Percentiles rank a stretch among this genome's conserved stretches.
Conservation (phyloP, 2,113 vertebrate genomes). For the Orthonyx spaldingii region DNA sequence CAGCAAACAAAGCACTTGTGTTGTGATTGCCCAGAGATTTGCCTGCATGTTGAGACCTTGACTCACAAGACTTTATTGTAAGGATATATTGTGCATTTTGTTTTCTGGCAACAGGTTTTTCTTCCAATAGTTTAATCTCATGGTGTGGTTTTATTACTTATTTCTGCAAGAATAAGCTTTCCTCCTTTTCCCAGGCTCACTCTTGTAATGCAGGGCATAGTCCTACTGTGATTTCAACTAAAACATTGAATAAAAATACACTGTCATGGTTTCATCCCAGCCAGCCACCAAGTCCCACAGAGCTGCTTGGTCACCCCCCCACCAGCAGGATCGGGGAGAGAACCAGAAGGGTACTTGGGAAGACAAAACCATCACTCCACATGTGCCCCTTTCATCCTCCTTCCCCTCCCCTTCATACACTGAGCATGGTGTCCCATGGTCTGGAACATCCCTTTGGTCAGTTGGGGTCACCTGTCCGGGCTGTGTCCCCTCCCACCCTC, state of each 20-base stretch:
- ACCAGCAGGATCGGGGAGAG: not conserved
- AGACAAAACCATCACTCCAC: not conserved
- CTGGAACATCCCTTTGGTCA: not conserved
- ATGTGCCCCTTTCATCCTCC: not conserved
- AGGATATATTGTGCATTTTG: not conserved
- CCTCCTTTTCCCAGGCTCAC: not conserved
- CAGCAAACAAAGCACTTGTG: not conserved
- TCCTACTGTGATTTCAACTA: not conserved
- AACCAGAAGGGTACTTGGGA: not conserved
- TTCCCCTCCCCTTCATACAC: not conserved
- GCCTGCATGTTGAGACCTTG: not conserved
- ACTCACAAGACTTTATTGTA: not conserved
- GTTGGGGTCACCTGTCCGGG: rapidly evolving
- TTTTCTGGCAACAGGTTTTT: not conserved
- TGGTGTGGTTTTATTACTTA: not conserved
- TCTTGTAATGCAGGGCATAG: not conserved
- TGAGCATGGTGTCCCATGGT: not conserved
- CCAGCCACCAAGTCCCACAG: not conserved
- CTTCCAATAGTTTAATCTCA: not conserved
- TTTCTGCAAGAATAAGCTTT: not conserved
- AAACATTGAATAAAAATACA: not conserved
- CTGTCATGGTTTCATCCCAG: not conserved
- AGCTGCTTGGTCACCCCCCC: not conserved
- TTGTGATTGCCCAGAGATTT: not conserved
- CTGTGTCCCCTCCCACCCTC: not conserved